These are phyloP conservation scores for Vicugna pacos DNA, from an alignment of 2,113 vertebrate species.

Conservation along the genomic window DNA sequence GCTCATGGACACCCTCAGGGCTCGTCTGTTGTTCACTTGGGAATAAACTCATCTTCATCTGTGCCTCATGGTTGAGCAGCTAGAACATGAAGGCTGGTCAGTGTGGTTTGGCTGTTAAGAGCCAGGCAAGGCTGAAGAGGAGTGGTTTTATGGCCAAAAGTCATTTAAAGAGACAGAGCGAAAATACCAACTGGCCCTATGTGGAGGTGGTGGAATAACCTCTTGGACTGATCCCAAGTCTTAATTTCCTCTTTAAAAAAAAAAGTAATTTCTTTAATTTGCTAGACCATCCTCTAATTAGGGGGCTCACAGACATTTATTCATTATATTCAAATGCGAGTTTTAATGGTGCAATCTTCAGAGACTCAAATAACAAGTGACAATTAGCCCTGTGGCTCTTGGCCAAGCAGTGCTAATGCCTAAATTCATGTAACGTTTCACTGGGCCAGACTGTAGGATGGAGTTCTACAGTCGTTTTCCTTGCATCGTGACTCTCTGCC, in stretches of 20 bases:
- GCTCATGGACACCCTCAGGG: not conserved
- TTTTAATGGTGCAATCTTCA: conserved; percentile 29
- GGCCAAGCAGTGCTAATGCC: conserved; percentile 52
- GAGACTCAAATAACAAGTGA: conserved; percentile 48
- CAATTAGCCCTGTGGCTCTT: conserved; percentile 51
- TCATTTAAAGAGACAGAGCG: conserved; percentile 8
- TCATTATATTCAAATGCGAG: conserved; percentile 63
- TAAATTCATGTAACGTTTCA: conserved; percentile 59
- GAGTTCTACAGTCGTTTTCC: conserved; percentile 33
- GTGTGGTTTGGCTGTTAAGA: not conserved
- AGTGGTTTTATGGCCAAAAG: not conserved
- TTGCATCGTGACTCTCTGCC: not conserved
- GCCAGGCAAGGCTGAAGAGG: not conserved
- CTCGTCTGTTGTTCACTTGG: not conserved
- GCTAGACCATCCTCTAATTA: conserved; percentile 62
- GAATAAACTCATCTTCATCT: not conserved
- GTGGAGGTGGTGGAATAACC: not conserved
- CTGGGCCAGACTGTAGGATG: conserved; percentile 1
- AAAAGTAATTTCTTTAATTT: conserved; percentile 71
- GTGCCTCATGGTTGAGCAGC: not conserved
- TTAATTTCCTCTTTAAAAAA: conserved; percentile 52
- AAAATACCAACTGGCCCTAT: not conserved
- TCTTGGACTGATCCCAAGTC: conserved; percentile 12
- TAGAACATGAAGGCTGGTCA: not conserved
- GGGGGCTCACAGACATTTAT: conserved; percentile 1